Evolutionary conservation across 2,113 vertebrate species (phyloP).

Genomic region (Antennarius striatus): DNA sequence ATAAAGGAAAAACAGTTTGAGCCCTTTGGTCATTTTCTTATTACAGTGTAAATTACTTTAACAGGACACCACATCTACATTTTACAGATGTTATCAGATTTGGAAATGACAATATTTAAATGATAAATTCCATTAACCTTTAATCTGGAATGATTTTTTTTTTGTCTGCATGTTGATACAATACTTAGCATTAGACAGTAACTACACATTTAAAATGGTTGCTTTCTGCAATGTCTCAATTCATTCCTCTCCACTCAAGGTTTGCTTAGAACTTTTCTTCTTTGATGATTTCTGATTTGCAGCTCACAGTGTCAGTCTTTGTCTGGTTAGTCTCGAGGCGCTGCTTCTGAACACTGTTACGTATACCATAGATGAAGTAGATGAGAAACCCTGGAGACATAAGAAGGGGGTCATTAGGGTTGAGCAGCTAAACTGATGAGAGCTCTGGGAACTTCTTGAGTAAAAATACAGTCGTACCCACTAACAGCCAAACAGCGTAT

Average conservation of each 20-base stretch:
- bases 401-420: not conserved
- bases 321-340: not conserved
- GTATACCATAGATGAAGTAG: conserved; percentile 85
- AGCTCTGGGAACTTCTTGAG: not conserved
- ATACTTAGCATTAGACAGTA: no score
- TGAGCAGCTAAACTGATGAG: not conserved
- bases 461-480: conserved; percentile 72
- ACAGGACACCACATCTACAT: not conserved
- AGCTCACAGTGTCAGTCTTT: conserved; percentile 51
- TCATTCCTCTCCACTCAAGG: not conserved
- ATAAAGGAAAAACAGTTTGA: conserved; percentile 6
- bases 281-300: conserved; percentile 41
- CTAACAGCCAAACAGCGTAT: conserved; percentile 84
- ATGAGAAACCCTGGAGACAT: conserved; percentile 79
- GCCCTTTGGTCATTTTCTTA: conserved; percentile 13
- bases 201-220: conserved; percentile 5
- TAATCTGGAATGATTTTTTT: no score
- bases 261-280: conserved; percentile 59
- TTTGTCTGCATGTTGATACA: not conserved
- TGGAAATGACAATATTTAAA: not conserved
- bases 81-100: not conserved
- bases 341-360: conserved; percentile 77
- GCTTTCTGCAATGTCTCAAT: conserved; percentile 51
- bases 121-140: no score
- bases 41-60: conserved; percentile 8